Evolutionary conservation across 2,888 invertebrate genomes (phyloP).

Genomic region (Eupelmus urozonus): DNA sequence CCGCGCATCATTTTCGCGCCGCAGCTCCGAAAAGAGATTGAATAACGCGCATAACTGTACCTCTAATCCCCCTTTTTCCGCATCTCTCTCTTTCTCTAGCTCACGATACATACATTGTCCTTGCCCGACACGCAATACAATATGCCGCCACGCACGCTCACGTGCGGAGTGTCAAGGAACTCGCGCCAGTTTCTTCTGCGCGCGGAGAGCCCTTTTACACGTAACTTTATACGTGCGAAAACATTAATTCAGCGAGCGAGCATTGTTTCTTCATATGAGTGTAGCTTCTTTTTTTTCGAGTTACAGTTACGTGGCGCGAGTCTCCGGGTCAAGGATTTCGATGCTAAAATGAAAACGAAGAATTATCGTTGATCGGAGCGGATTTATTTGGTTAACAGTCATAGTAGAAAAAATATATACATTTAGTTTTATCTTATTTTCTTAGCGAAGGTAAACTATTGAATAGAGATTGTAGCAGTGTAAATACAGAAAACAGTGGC

Average conservation of each 20-base stretch:
- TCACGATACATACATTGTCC: conserved; percentile 18
- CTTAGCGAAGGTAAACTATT: too few relatives aligned
- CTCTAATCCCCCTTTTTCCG: not conserved
- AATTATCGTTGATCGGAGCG: too few relatives aligned
- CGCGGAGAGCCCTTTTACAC: conserved; percentile 7
- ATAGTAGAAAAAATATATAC: too few relatives aligned
- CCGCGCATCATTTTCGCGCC: too few relatives aligned
- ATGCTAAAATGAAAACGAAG: too few relatives aligned
- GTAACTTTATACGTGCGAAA: conserved; percentile 23
- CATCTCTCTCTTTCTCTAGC: too few relatives aligned
- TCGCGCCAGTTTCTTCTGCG: conserved; percentile 1
- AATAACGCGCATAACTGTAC: too few relatives aligned
- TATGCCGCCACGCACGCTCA: not conserved
- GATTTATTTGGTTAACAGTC: too few relatives aligned
- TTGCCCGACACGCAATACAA: not conserved
- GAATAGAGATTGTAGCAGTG: too few relatives aligned
- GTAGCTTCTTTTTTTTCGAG: not conserved
- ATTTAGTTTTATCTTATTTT: too few relatives aligned
- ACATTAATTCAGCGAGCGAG: not conserved
- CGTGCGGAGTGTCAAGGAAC: conserved; percentile 31
- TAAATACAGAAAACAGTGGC: not conserved
- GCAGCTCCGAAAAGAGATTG: too few relatives aligned
- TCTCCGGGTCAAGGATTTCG: too few relatives aligned
- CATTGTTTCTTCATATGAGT: not conserved
- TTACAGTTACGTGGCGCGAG: not conserved